Base-by-base conservation (phyloP, 1,140 invertebrate genomes). In the Ips typographus region DNA sequence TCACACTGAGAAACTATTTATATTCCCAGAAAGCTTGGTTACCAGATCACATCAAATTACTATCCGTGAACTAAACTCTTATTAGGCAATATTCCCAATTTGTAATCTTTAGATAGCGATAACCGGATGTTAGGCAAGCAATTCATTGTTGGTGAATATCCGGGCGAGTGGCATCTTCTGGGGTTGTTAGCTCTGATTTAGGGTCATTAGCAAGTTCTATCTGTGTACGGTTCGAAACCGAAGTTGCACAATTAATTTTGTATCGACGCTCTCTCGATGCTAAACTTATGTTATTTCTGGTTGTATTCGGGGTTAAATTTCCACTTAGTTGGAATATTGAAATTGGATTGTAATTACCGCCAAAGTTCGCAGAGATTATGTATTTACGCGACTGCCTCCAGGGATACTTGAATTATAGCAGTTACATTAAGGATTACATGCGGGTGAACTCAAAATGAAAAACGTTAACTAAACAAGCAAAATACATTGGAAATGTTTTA, bases 201-300 rank as follows among this genome's bases (percentile, higher is more conserved):
- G 58, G 58, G 41, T 60, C 58, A 60, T 60, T 60, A 60, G 47
- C 58, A 60, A 44, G 58, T 60, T 44, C 41, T 60, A 44, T 49
- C 7, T 43, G 3, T 60, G n/a, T 36, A 44, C 58, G 40, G 36
- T 40, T 60, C 22, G 4, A 43, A 22, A 40, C 39, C 42, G 41
- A 60, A 60, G 40, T 60, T 60, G n/a, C 4, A 8, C n/a, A 60
- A 60, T 60, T 60, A 60, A 60, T 41, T 39, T 40, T 40, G 40
- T 40, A 58, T 58, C 56, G 37, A 49, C 44, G 4, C 52, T 22
- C 44, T 49, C 44, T 22, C 1, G 44, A 49, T 49, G 44, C 6
- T 3, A 22, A 49, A 49, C 22, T 22, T 22, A 22, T 22, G 22
- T 22, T 22, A 22, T 22, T 22, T 22, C 22, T 22, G 22, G 22